Conservation (phyloP, 1,140 invertebrate genomes). For the Drosophila trapezifrons region DNA sequence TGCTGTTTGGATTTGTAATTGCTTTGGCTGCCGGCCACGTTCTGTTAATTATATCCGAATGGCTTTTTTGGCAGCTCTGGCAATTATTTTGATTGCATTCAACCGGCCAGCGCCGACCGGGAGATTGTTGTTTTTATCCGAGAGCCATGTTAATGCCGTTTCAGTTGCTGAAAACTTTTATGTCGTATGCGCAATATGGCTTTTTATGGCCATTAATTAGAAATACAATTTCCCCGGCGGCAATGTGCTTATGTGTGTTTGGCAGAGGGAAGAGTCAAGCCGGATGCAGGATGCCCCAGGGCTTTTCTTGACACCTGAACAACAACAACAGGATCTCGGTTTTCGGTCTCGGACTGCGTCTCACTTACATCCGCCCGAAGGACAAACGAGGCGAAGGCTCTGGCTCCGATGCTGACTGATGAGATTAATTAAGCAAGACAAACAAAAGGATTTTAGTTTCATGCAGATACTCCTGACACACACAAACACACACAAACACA, state of each 20-base stretch:
- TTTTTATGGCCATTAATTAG: constrained; percentile 79
- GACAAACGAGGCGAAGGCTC: constrained; percentile 48
- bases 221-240: constrained; percentile 59
- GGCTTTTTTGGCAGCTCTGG: constrained; percentile 60
- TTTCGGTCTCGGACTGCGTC: constrained; percentile 28
- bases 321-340: constrained; percentile 28
- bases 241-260: constrained; percentile 12
- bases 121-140: constrained; percentile 16
- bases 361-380: constrained; percentile 74
- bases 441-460: constrained; percentile 81
- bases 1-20: constrained; percentile 74
- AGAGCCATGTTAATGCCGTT: constrained; percentile 50
- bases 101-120: constrained; percentile 11
- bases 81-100: constrained; percentile 64
- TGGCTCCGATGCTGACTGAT: constrained; percentile 63
- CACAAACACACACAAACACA: not conserved
- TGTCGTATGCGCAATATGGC: constrained; percentile 53
- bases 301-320: constrained; percentile 58
- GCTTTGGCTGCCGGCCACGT: constrained; percentile 59
- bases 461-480: constrained; percentile 55
- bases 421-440: constrained; percentile 79
- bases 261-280: constrained; percentile 1
- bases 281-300: constrained; percentile 41
- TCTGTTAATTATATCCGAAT: constrained; percentile 76
- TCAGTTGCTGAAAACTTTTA: constrained; percentile 52